Evolutionary conservation across 2,888 invertebrate species (phyloP), one percentile per base, ranked within the genome.

Genomic region (Parnassius apollo): DNA sequence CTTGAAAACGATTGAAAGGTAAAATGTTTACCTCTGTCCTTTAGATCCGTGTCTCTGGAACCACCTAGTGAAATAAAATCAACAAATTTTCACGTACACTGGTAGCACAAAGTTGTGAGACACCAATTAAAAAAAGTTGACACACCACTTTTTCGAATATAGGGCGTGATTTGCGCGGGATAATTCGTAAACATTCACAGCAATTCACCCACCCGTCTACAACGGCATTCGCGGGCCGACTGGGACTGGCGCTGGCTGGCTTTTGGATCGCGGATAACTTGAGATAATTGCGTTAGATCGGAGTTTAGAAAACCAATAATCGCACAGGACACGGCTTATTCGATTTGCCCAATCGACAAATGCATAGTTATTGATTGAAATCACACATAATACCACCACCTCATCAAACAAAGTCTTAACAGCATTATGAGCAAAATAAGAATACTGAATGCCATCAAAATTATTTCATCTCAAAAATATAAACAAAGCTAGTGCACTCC

Each of bases 241-340:
- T 87, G 79, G 69, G 77, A 88, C 86, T 87, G 79, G 69, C 70
- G 64, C 65, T 59, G 62, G 65, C 44, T 61, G 65, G 67, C 35
- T 35, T 35, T 35, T 35, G 35, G 35, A 35, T 68, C 68, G 64
- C 66, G 67, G 65, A 68, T 70, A 68, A 67, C 70, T 71, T 65
- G 68, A 78, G 77, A 80, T 80, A 80, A 81, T 78, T 78, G 77
- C 74, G 72, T 70, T 75, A 71, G 78, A 77, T 78, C 73, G 80
- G 66, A 65, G 75, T 80, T 86, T 90, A 90, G 90, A 90, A 90
- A 90, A 88, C 85, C 82, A 82, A 84, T 83, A 85, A 85, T 83
- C 81, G 82, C 78, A 80, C 79, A 75, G 81, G 83, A 83, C 81
- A 83, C 81, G 76, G 76, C 78, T 81, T 80, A 65, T 66, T 54